phyloP scores from a whole-genome alignment of 2,113 vertebrate genomes.

The Malurus alboscapulatus region DNA sequence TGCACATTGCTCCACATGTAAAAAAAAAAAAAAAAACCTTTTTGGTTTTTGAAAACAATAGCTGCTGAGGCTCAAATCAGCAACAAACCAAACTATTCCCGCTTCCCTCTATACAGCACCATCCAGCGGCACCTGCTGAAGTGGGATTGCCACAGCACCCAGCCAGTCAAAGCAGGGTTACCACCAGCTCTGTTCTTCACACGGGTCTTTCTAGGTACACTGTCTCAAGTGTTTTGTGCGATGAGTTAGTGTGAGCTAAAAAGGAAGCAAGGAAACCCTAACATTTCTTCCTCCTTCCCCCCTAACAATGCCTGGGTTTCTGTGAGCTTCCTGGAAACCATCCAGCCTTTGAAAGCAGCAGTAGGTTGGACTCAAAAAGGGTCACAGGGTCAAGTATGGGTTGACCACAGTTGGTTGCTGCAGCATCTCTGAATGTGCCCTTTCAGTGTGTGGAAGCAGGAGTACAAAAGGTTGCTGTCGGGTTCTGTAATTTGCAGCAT shows the following conservation, averaged over 20 bases:
- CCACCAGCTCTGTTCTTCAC: neutral
- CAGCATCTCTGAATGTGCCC: neutral
- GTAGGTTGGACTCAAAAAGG: neutral
- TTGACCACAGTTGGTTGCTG: neutral
- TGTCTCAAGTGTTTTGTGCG: neutral
- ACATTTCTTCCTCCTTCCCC: neutral
- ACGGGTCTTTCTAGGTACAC: neutral
- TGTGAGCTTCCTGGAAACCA: neutral
- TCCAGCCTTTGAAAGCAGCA: neutral
- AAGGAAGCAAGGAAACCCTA: neutral
- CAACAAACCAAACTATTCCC: neutral
- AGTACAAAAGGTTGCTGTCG: neutral
- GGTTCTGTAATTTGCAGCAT: neutral
- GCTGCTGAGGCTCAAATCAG: neutral
- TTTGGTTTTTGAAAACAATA: neutral
- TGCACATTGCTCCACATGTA: rapidly evolving
- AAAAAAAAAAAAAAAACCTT: neutral
- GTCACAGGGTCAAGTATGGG: neutral
- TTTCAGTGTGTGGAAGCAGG: neutral
- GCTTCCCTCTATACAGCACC: rapidly evolving
- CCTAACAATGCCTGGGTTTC: neutral
- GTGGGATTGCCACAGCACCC: neutral
- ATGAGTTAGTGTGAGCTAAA: neutral
- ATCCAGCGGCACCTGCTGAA: neutral
- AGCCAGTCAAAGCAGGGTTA: rapidly evolving